Percentiles rank a stretch among this genome's conserved stretches.
Evolutionary conservation across 2,797 vertebrate genomes (phyloP).

Genomic region (Acropternis orthonyx): DNA sequence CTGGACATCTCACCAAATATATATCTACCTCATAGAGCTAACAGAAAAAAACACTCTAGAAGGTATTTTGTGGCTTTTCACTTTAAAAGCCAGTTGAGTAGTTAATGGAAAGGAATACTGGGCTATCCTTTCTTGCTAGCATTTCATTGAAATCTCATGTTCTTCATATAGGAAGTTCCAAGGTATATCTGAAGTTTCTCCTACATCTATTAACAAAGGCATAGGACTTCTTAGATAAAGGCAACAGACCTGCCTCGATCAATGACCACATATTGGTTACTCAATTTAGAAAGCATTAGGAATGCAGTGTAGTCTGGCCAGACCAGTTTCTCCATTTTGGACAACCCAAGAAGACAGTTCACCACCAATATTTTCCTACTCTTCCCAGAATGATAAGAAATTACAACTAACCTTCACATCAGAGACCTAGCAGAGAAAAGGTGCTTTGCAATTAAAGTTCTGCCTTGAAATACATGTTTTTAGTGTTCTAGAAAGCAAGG

Average conservation of each 20-base stretch:
- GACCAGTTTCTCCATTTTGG: neutral
- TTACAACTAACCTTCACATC: neutral
- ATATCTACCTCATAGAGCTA: neutral
- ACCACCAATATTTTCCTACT: neutral
- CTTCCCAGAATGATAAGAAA: neutral
- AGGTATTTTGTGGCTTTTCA: neutral
- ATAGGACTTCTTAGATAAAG: neutral
- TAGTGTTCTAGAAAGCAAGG: constrained; percentile 5
- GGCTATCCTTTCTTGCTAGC: neutral
- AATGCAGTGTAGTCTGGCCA: neutral
- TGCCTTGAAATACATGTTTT: neutral
- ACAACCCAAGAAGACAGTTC: neutral
- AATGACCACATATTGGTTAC: neutral
- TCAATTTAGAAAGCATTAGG: neutral
- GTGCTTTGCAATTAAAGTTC: neutral
- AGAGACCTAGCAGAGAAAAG: neutral
- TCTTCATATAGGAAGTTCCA: neutral
- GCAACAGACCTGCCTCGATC: neutral
- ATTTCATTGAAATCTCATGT: neutral
- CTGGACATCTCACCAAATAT: neutral
- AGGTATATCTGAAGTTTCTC: neutral
- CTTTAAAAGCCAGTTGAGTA: neutral
- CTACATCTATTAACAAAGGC: neutral
- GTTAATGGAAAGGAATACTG: neutral
- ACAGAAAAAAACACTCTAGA: neutral